Base-by-base conservation (phyloP, 2,888 invertebrate genomes). In the Caenorhabditis becei region DNA sequence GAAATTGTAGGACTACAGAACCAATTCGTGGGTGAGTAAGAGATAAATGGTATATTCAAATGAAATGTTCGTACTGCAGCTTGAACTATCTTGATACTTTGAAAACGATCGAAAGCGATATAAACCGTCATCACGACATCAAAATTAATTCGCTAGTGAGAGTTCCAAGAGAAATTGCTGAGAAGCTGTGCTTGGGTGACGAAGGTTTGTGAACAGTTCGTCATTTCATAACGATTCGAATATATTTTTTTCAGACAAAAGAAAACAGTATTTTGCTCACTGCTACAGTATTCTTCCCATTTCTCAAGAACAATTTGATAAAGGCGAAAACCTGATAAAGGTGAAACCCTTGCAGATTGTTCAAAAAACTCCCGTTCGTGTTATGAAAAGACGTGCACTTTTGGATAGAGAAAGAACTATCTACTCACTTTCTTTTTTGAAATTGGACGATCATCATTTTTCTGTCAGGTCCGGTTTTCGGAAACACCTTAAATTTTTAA, bases 1-100 rank as follows among this genome's bases (percentile, higher is more conserved):
- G 94, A 47, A 89, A 91, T 70, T 86, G 87, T 26, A 93, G 92
- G 82, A 91, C 92, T 24, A 93, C 85, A 0, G 32, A 71, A 23
- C 53, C 69, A 1, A 47, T 86, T 8, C 44, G 72, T 67, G 77
- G 84, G 84, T 86, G 14, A 53, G 67, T 35, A 54, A 0, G n/a
- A n/a, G n/a, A n/a, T n/a, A n/a, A n/a, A n/a, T 14, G 16, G 14
- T 41, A 10, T 35, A 18, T 58, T 37, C 26, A 24, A 47, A 26
- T 0, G 24, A 23, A 37, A 18, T 24, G 28, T 23, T 35, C 35
- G 35, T 35, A 49, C 16, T 58, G 65, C 47, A 85, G 85, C 28
- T 11, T 61, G 2, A 63, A 62, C 2, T 80, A 84, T 59, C 14
- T 77, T 3, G 78, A 80, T 28, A 71, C 77, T 5, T 66, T 87